A percentile compares a stretch with the other conserved stretches of the same genome.
Evolutionary conservation across 2,797 vertebrate species (phyloP).

Genomic region (Sandelia bainsii): DNA sequence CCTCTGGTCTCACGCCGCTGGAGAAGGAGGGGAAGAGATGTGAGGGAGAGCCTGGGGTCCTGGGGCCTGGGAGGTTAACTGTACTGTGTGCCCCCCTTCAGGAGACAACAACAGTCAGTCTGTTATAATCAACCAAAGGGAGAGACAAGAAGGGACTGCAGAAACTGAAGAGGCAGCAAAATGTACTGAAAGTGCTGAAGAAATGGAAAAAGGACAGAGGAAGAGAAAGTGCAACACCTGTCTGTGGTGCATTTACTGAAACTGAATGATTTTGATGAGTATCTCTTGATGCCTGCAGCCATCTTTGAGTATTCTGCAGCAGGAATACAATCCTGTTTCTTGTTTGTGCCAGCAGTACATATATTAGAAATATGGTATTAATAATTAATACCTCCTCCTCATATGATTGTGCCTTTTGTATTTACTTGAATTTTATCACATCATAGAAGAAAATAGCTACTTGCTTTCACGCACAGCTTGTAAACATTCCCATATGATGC

Average conservation of each 20-base stretch:
- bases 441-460: background rate
- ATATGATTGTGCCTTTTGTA: background rate
- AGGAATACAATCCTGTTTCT: slow-evolving; percentile 20
- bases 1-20: slow-evolving; percentile 53
- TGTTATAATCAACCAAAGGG: slow-evolving; percentile 77
- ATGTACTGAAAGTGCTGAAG: slow-evolving; percentile 62
- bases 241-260: slow-evolving; percentile 28
- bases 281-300: slow-evolving; percentile 18
- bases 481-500: background rate
- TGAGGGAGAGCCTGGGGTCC: slow-evolving; percentile 73
- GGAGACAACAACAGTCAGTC: slow-evolving; percentile 85
- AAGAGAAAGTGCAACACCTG: slow-evolving; percentile 57
- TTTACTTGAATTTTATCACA: background rate
- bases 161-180: slow-evolving; percentile 62
- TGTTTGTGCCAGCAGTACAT: slow-evolving; percentile 19
- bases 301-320: slow-evolving; percentile 8
- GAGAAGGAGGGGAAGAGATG: slow-evolving; percentile 63
- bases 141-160: slow-evolving; percentile 69
- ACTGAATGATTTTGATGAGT: background rate
- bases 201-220: slow-evolving; percentile 57
- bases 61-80: slow-evolving; percentile 78
- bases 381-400: slow-evolving; percentile 18
- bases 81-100: slow-evolving; percentile 81
- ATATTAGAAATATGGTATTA: background rate
- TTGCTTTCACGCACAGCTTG: slow-evolving; percentile 6